Evolutionary conservation across 2,113 vertebrate genomes (phyloP).

Genomic region (Aythya baeri): DNA sequence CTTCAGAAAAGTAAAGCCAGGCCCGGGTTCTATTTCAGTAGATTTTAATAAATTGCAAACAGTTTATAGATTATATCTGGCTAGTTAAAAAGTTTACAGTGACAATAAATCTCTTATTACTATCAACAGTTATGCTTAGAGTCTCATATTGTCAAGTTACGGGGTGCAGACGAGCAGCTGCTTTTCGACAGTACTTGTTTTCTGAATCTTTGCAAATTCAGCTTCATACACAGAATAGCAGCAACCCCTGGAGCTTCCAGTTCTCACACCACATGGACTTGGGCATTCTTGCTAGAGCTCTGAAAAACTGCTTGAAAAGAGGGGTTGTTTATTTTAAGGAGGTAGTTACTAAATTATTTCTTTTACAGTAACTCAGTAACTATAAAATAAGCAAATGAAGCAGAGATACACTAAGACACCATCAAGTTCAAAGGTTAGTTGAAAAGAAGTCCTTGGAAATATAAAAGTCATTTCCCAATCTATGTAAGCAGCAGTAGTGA

Average conservation of each 20-base stretch:
- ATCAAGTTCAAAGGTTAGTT: constrained; percentile 32
- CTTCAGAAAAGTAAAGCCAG: not conserved
- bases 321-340: not conserved
- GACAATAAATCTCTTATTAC: not conserved
- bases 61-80: accelerated
- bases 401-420: not conserved
- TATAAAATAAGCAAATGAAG: not conserved
- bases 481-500: not conserved
- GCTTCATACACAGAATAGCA: not conserved
- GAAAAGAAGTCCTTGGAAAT: not conserved
- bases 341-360: not conserved
- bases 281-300: not conserved
- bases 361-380: constrained; percentile 2
- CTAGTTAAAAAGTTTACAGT: not conserved
- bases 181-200: not conserved
- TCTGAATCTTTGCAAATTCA: not conserved
- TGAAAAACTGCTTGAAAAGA: not conserved
- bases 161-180: not conserved
- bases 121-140: not conserved
- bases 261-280: not conserved
- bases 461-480: not conserved
- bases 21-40: not conserved
- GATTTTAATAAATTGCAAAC: not conserved
- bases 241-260: not conserved
- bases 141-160: no score